phyloP scores from a whole-genome alignment of 23 tunicate species.

The Ciona savignyi region DNA sequence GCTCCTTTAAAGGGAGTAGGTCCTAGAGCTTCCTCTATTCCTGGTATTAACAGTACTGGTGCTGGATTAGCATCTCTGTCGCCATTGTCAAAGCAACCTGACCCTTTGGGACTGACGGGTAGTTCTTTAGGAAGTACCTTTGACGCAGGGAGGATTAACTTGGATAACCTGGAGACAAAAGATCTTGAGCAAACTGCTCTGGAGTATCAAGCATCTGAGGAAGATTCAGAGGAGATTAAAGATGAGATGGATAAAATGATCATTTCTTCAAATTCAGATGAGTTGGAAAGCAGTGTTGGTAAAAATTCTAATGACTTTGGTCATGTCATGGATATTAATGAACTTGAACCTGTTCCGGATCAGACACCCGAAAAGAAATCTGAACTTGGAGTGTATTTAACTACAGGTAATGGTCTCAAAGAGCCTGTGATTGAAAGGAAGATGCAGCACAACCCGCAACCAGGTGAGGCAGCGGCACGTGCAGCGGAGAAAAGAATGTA shows the following conservation, averaged over 20 bases:
- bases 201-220: conserved; percentile 85
- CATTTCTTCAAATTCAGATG: conserved; percentile 67
- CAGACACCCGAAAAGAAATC: neutral
- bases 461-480: conserved; percentile 42
- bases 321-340: conserved; percentile 28
- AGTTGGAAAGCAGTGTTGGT: conserved; percentile 5
- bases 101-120: conserved; percentile 27
- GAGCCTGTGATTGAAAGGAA: neutral
- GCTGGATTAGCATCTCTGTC: neutral
- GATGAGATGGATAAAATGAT: conserved; percentile 35
- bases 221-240: conserved; percentile 32
- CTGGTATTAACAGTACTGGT: too few relatives aligned
- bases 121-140: conserved; percentile 67
- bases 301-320: conserved; percentile 10
- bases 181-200: conserved; percentile 64
- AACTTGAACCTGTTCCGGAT: conserved; percentile 14
- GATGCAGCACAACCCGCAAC: neutral
- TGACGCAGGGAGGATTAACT: conserved; percentile 66
- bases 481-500: conserved; percentile 46
- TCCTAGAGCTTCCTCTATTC: neutral
- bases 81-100: neutral
- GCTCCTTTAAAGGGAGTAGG: conserved; percentile 62
- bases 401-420: neutral
- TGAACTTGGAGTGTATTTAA: neutral
- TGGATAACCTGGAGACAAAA: conserved; percentile 79